Conservation (phyloP, 2,797 vertebrate genomes). For the Enteromius treurensis region DNA sequence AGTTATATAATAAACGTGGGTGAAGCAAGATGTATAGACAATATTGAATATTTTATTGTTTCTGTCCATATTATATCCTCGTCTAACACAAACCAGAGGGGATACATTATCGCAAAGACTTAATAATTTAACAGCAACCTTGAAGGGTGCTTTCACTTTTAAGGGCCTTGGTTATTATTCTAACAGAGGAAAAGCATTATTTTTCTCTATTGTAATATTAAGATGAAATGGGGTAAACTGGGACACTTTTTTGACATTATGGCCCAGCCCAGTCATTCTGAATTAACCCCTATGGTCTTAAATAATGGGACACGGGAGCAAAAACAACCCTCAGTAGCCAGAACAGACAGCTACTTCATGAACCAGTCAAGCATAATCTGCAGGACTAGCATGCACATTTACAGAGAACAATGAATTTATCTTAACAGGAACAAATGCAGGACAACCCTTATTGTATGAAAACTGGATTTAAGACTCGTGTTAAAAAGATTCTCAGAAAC, state of each 20-base stretch:
- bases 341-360: constrained; percentile 11
- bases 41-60: neutral
- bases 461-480: neutral
- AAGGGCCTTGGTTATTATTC: neutral
- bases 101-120: neutral
- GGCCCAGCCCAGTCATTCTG: neutral
- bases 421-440: neutral
- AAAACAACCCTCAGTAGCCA: constrained; percentile 14
- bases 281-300: constrained; percentile 7
- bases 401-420: neutral
- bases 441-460: neutral
- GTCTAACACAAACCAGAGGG: neutral
- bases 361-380: neutral
- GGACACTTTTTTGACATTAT: neutral
- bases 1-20: neutral
- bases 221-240: neutral
- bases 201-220: neutral
- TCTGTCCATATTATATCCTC: neutral
- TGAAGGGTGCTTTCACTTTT: neutral
- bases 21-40: neutral
- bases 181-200: neutral
- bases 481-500: neutral
- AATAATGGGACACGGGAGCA: neutral
- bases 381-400: constrained; percentile 21
- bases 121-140: constrained; percentile 20